Conservation (phyloP, 2,888 invertebrate species). For the Carcina quercana region DNA sequence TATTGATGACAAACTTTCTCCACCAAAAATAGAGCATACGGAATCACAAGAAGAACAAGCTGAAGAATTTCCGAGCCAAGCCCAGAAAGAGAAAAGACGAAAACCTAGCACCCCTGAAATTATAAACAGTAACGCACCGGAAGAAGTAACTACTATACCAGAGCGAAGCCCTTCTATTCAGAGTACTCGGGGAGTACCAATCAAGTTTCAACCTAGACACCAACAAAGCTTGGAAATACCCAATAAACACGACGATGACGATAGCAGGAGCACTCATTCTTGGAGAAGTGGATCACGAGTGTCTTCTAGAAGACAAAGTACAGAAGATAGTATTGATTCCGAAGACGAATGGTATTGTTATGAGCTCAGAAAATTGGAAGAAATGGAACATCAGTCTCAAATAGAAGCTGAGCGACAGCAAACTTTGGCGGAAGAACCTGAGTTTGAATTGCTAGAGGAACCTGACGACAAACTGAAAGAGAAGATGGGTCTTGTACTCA, state of each 20-base stretch:
- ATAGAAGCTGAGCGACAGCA: constrained; percentile 78
- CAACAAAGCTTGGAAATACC: constrained; percentile 89
- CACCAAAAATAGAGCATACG: constrained; percentile 45
- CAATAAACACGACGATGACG: constrained; percentile 85
- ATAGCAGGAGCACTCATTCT: constrained; percentile 90
- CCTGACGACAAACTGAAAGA: constrained; percentile 82
- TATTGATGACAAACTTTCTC: constrained; percentile 64
- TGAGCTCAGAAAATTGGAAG: constrained; percentile 89
- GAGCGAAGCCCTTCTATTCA: constrained; percentile 80
- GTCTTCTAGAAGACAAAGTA: constrained; percentile 91
- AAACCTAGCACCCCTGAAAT: constrained; percentile 59
- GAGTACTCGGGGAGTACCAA: constrained; percentile 73
- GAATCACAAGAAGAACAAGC: constrained; percentile 33
- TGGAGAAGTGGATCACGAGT: constrained; percentile 90
- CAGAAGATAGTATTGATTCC: constrained; percentile 94
- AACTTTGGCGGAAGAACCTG: constrained; percentile 75
- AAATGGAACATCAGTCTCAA: constrained; percentile 85
- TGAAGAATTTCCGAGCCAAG: constrained; percentile 28
- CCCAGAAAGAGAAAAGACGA: constrained; percentile 42
- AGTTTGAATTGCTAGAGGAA: constrained; percentile 69
- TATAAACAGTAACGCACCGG: constrained; percentile 47
- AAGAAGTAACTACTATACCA: constrained; percentile 64
- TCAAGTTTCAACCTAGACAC: constrained; percentile 78
- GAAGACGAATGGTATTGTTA: constrained; percentile 96
- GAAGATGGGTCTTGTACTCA: constrained; percentile 85